Conservation (phyloP, 1,140 invertebrate species). For the Gyrodactylus salaris region DNA sequence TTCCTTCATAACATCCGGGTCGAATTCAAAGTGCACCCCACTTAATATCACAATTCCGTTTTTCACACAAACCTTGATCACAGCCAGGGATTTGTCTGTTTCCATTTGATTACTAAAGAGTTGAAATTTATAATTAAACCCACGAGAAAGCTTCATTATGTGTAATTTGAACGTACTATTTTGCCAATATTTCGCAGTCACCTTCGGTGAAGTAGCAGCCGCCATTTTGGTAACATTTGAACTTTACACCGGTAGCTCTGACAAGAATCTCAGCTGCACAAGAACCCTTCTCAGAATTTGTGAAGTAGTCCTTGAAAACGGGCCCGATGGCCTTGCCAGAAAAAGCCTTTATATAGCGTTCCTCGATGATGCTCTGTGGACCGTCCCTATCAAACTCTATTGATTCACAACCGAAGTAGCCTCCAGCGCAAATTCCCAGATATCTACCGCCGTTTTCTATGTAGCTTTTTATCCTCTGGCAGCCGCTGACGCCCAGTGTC, state of each 20-base stretch:
- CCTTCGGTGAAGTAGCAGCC: not conserved
- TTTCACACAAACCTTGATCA: not conserved
- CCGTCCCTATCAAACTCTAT: constrained; percentile 18
- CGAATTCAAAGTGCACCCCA: not conserved
- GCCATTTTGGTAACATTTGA: not conserved
- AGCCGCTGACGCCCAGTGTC: constrained; percentile 12
- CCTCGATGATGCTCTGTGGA: constrained; percentile 15
- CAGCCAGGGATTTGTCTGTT: too few relatives aligned
- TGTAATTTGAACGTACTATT: not conserved
- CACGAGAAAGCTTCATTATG: too few relatives aligned
- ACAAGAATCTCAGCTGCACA: not conserved
- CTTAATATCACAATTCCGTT: not conserved
- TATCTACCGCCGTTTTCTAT: constrained; percentile 15
- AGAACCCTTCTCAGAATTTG: not conserved
- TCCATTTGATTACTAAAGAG: not conserved
- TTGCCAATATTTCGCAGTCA: not conserved
- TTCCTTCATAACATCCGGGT: not conserved
- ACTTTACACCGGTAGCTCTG: not conserved
- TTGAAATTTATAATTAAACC: too few relatives aligned
- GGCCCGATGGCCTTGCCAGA: constrained; percentile 11
- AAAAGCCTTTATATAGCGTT: constrained; percentile 15
- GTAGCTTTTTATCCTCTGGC: constrained; percentile 12
- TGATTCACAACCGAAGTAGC: constrained; percentile 15
- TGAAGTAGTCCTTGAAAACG: not conserved
- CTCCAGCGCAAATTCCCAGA: constrained; percentile 17